Conservation (phyloP, 2,113 vertebrate species). For the Centropus bengalensis region DNA sequence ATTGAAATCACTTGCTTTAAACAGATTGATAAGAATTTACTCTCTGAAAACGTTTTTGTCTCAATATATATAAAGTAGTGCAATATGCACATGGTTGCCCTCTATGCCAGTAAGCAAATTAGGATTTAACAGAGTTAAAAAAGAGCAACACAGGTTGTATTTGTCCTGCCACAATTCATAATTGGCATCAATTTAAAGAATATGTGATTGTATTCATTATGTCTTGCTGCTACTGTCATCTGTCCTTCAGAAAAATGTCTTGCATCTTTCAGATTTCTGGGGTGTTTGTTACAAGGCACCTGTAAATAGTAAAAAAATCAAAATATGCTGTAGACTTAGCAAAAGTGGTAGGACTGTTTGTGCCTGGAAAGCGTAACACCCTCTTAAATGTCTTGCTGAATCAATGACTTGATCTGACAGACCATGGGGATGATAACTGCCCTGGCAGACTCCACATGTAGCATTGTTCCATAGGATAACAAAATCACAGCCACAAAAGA, state of each 20-base stretch:
- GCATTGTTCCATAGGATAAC: fast-evolving
- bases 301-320: neutral
- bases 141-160: neutral
- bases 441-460: neutral
- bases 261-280: neutral
- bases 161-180: neutral
- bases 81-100: neutral
- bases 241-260: neutral
- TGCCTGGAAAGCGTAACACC: fast-evolving
- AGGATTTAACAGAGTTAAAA: neutral
- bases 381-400: neutral
- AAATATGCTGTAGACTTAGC: neutral
- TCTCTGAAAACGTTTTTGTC: neutral
- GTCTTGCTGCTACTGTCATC: neutral
- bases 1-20: neutral
- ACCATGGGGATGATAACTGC: fast-evolving
- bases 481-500: neutral
- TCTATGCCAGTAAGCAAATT: neutral
- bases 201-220: neutral
- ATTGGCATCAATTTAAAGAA: fast-evolving
- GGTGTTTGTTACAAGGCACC: neutral
- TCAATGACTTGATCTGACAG: no score
- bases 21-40: neutral
- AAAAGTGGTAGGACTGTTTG: neutral
- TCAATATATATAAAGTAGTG: neutral